Evolutionary conservation across 2,797 vertebrate species (phyloP).

Genomic region (Buceros bicornis): DNA sequence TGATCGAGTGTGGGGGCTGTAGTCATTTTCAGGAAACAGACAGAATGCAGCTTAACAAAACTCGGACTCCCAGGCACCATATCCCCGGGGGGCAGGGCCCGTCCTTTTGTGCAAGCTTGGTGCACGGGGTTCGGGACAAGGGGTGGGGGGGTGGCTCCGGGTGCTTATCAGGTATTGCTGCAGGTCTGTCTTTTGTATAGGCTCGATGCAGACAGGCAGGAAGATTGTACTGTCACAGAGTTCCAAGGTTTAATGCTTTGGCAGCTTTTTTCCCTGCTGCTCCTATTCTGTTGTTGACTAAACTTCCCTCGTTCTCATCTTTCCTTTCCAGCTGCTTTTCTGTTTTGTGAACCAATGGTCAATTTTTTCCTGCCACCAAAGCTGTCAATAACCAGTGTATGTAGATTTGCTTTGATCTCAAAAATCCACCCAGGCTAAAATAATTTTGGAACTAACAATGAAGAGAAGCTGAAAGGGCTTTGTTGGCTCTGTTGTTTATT

Average conservation of each 20-base stretch:
- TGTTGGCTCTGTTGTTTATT: neutral
- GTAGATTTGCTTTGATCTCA: neutral
- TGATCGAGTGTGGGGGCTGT: too few species aligned
- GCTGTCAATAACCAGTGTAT: neutral
- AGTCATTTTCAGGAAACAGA: too few species aligned
- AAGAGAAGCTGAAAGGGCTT: neutral
- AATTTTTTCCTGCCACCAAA: neutral
- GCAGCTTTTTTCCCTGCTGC: neutral
- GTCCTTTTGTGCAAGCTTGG: too few species aligned
- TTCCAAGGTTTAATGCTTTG: neutral
- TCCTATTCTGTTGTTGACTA: neutral
- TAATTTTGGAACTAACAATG: neutral
- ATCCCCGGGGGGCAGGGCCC: too few species aligned
- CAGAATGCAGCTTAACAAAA: too few species aligned
- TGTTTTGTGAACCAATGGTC: neutral
- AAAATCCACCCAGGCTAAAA: neutral
- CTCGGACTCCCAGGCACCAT: too few species aligned
- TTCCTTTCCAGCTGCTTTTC: neutral
- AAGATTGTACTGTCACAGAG: too few species aligned
- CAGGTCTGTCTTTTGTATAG: too few species aligned
- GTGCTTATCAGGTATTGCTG: too few species aligned
- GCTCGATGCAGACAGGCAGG: too few species aligned
- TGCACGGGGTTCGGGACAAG: too few species aligned
- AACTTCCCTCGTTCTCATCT: neutral
- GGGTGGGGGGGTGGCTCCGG: too few species aligned